Evolutionary conservation across 2,888 invertebrate genomes (phyloP), one percentile per base, ranked within the genome.

Genomic region (Hypolimnas misippus): DNA sequence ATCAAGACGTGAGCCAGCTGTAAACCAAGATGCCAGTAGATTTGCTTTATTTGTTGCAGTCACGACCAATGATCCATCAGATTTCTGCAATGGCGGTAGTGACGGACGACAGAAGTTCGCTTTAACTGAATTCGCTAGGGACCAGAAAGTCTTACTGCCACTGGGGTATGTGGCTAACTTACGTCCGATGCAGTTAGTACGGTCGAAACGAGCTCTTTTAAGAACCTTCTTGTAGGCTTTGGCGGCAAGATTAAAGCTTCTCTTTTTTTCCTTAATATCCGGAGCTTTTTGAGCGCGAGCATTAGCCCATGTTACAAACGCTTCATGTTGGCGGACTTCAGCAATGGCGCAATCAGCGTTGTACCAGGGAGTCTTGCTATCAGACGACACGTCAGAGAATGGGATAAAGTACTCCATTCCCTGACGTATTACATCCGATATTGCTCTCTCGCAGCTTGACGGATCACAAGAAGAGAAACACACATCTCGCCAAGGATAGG

Each of bases 351-450:
- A 42, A 3, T 42, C 42, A 17, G 42, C 16, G 35, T 61, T 57
- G 16, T 58, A 69, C 65, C 61, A 67, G 0, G 38, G 58, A 53
- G 61, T 29, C 46, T 65, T 65, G 21, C 33, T 25, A 16, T 53
- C 60, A 1, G 29, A 1, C 2, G 57, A 19, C 5, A 68, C 33
- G 16, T 60, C 64, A 17, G 58, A 51, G 40, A 55, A 57, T 19
- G 51, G 49, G 33, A 59, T 63, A 42, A 60, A 68, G 44, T 51
- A 57, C 21, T 62, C 62, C 63, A 68, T 68, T 8, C 2, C 63
- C 31, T 59, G 65, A 19, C 21, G 54, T 1, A 25, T 25, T 5
- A 25, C 25, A 25, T 25, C 25, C n/a, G n/a, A n/a, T n/a, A n/a
- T n/a, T n/a, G 56, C 40, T 16, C 57, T 51, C n/a, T 44, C 58